Conservation (phyloP, 2,797 vertebrate species). For the Mormyrops attenuatus region DNA sequence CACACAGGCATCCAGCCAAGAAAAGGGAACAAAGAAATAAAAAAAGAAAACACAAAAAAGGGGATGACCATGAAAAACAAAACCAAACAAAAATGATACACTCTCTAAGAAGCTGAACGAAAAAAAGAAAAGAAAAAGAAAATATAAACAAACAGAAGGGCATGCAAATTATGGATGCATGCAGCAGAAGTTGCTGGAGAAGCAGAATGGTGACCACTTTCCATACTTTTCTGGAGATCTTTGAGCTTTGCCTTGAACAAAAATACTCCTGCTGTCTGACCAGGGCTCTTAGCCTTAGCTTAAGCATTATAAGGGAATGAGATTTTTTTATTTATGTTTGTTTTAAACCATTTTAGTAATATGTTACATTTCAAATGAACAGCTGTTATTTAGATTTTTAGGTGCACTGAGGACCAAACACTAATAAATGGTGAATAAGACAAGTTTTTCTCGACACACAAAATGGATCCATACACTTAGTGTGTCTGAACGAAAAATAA, state of each 20-base stretch:
- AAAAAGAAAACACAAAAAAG: constrained; percentile 71
- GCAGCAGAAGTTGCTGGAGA: constrained; percentile 93
- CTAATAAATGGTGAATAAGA: not conserved
- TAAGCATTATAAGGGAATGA: not conserved
- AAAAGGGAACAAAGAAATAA: constrained; percentile 80
- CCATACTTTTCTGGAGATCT: constrained; percentile 43
- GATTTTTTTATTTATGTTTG: not conserved
- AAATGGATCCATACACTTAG: not conserved
- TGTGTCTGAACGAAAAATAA: not conserved
- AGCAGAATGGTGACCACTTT: constrained; percentile 71
- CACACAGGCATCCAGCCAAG: constrained; percentile 96
- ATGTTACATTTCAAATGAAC: not conserved
- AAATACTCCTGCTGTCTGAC: constrained; percentile 86
- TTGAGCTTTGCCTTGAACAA: constrained; percentile 12
- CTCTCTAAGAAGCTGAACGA: constrained; percentile 63
- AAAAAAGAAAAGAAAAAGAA: constrained; percentile 44
- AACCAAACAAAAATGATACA: constrained; percentile 68
- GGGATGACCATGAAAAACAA: constrained; percentile 90
- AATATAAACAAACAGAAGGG: constrained; percentile 51
- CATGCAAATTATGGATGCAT: constrained; percentile 96
- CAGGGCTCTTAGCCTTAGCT: constrained; percentile 60
- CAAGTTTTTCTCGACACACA: not conserved
- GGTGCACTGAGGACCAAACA: not conserved
- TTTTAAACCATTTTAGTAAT: not conserved
- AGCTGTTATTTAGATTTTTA: not conserved